Percentiles rank a stretch among this genome's conserved stretches.
Conservation (phyloP, 2,888 invertebrate genomes). For the Saturnia pavonia region DNA sequence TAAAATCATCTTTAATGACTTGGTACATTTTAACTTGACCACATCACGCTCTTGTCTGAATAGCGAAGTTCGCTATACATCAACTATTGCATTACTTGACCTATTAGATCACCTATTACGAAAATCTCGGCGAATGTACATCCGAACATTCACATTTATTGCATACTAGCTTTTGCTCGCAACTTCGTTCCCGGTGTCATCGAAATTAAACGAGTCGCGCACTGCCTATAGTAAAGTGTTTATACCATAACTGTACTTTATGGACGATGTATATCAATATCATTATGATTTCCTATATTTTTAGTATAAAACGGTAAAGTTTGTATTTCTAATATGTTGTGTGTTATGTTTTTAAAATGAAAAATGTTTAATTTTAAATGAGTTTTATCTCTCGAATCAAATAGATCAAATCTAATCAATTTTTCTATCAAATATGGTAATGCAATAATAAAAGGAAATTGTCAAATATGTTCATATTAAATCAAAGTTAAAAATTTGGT, state of each 20-base stretch:
- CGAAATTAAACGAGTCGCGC: too few relatives aligned
- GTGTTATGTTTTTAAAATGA: too few relatives aligned
- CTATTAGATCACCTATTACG: constrained; percentile 33
- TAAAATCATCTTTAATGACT: constrained; percentile 13
- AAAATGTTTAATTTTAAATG: too few relatives aligned
- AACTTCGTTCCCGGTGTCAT: too few relatives aligned
- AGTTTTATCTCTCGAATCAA: not conserved
- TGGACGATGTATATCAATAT: too few relatives aligned
- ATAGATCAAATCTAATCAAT: not conserved
- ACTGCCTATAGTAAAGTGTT: too few relatives aligned
- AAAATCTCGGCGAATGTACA: constrained; percentile 29
- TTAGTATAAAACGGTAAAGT: too few relatives aligned
- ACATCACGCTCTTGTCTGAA: not conserved
- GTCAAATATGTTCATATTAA: not conserved
- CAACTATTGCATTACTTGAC: constrained; percentile 23
- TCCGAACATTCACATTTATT: constrained; percentile 20
- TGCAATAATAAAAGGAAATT: not conserved
- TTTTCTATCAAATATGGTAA: not conserved
- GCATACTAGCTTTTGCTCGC: not conserved
- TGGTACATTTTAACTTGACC: constrained; percentile 3
- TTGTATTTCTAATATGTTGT: too few relatives aligned
- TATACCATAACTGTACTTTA: too few relatives aligned
- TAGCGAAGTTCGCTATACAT: not conserved
- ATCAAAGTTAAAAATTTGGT: not conserved
- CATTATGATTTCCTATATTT: too few relatives aligned